Conservation (phyloP, 53 echinoderm and acorn worm species). For the Luidia sarsii region DNA sequence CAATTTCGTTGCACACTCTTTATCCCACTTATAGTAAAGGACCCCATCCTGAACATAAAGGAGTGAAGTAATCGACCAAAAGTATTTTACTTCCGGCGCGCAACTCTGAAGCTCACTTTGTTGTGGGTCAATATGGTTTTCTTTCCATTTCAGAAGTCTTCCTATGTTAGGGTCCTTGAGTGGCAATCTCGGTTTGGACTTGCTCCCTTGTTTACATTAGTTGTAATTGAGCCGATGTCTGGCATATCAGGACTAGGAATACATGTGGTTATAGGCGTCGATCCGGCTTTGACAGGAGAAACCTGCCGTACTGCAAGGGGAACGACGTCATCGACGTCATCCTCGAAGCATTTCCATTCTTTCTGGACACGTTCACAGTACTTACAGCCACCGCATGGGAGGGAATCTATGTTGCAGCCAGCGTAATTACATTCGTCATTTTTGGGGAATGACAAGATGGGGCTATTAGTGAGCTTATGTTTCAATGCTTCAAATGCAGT, state of each 20-base stretch:
- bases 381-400: slow-evolving; percentile 63
- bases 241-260: too few species aligned
- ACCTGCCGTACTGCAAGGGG: background rate
- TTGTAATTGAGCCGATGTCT: too few species aligned
- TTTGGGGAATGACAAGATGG: background rate
- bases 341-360: slow-evolving; percentile 23
- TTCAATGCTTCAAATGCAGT: slow-evolving; percentile 3
- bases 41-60: background rate
- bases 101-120: background rate
- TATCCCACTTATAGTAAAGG: slow-evolving; percentile 5
- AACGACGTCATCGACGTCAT: slow-evolving; percentile 27
- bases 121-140: background rate
- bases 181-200: background rate
- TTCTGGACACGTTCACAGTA: slow-evolving; percentile 4
- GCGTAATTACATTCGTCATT: slow-evolving; percentile 17
- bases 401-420: background rate
- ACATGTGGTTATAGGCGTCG: too few species aligned
- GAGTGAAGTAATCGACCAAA: background rate
- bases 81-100: slow-evolving; percentile 15
- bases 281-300: too few species aligned
- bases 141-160: background rate
- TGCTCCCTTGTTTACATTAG: background rate
- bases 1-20: background rate
- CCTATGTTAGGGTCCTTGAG: background rate
- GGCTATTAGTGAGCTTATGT: background rate